These are phyloP conservation scores for Brachyptera putata DNA, from an alignment of 2,888 invertebrate genomes.

Conservation along the genomic window DNA sequence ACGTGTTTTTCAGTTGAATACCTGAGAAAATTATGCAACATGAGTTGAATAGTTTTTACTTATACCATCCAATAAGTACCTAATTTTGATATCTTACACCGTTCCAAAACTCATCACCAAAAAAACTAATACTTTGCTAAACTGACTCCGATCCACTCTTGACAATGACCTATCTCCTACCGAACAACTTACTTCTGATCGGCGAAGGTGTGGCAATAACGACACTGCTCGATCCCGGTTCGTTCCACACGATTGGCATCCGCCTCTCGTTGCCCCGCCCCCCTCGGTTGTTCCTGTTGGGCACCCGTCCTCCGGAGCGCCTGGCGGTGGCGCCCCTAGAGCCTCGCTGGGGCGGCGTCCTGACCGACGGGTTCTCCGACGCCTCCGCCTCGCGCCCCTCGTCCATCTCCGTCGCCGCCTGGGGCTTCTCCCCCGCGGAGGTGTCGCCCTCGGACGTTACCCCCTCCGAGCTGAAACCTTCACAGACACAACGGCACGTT, in stretches of 20 bases:
- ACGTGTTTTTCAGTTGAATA: no score
- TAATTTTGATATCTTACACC: no score
- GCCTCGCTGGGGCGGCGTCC: slow-evolving; percentile 44
- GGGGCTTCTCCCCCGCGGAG: slow-evolving; percentile 60
- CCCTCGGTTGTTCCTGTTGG: slow-evolving; percentile 30
- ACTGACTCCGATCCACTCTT: no score
- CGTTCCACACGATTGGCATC: slow-evolving; percentile 61
- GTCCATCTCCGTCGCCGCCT: slow-evolving; percentile 38
- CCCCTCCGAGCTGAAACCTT: no score
- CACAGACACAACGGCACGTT: no score
- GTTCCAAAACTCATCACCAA: no score
- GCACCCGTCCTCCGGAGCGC: slow-evolving; percentile 39
- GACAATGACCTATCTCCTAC: no score
- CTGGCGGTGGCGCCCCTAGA: slow-evolving; percentile 40
- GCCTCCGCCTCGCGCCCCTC: slow-evolving; percentile 82
- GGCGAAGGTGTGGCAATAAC: background rate
- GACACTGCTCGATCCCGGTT: slow-evolving; percentile 34
- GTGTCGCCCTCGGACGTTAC: slow-evolving; percentile 46
- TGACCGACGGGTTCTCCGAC: slow-evolving; percentile 56
- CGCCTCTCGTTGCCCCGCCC: slow-evolving; percentile 42
- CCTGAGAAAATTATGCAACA: no score
- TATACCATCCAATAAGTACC: no score
- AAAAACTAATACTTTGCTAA: no score
- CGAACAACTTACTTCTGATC: background rate
- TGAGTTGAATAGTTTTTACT: no score